Base-by-base conservation (phyloP, 2,888 invertebrate species). In the Phorcus lineatus region DNA sequence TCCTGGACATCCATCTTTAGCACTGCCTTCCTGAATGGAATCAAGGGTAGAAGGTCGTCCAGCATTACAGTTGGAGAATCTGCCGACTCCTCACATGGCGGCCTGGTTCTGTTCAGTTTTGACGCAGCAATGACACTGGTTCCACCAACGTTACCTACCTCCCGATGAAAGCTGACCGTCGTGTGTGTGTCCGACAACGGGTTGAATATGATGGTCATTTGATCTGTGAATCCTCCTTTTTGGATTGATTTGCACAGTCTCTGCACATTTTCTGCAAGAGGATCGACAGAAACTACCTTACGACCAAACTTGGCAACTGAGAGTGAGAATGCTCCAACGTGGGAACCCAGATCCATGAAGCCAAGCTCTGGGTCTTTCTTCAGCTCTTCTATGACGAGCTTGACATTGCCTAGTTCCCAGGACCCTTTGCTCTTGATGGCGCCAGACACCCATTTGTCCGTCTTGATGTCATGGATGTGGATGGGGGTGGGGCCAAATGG, bases 251-350 rank as follows among this genome's bases (percentile, higher is more conserved):
- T 62, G 36, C 81, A 81, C 7, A 81, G 55, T 53, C 78, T 74
- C 75, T 78, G 75, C 3, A 81, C n/a, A 22, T 81, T 81, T 17
- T 53, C 47, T 36, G 62, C 47, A n/a, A 81, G 57, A 19, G 78
- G 78, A 19, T 81, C 81, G 16, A 81, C 75, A 6, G 81, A 78
- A 22, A 81, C 36, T 16, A 81, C 81, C 55, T 78, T 74, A 22
- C 81, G 74, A 7, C 81, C 81, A 22, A 74, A 40, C 74, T 81
- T 81, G 22, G 81, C 81, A n/a, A 75, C 67, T 36, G 55, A 62
- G 22, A 81, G 66, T 7, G 81, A 53, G 67, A 77, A 81, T 16
- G 75, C 78, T 31, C 81, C 81, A 17, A 76, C 36, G n/a, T 76
- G 76, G 22, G 76, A 76, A 2, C 76, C 76, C n/a, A 76, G 13